Conservation (phyloP, 2,113 vertebrate genomes). For the Hylia prasina region DNA sequence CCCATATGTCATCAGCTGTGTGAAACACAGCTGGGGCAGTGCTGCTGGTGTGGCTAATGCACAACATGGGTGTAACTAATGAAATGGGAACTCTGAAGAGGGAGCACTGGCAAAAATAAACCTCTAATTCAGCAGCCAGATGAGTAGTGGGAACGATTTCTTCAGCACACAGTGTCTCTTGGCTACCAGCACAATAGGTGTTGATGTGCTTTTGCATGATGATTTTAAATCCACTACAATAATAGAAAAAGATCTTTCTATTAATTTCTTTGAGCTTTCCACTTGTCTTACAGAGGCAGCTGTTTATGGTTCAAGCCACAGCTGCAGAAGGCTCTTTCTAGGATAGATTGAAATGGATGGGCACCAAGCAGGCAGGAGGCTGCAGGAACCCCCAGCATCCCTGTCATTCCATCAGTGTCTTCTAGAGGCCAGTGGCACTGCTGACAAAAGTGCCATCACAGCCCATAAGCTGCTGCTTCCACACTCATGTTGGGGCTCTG, state of each 20-base stretch:
- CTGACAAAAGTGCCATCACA: neutral
- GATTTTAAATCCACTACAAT: neutral
- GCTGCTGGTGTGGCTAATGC: neutral
- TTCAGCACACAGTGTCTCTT: neutral
- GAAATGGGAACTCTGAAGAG: neutral
- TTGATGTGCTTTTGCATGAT: neutral
- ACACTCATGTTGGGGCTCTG: fast-evolving
- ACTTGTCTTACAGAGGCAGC: neutral
- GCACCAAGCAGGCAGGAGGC: neutral
- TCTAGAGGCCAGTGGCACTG: neutral
- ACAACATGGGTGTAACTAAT: neutral
- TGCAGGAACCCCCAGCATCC: neutral
- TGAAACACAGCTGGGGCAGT: neutral
- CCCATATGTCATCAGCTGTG: neutral
- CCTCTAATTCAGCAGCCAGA: neutral
- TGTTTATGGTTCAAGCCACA: neutral
- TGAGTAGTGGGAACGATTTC: neutral
- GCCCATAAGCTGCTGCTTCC: neutral
- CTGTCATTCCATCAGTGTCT: neutral
- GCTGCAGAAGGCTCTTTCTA: neutral
- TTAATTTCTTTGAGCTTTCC: neutral
- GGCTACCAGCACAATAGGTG: neutral
- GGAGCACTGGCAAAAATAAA: neutral
- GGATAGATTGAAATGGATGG: neutral
- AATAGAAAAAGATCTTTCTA: neutral